Conservation (phyloP, 2,113 vertebrate species). For the Andinoacara biseriatus region DNA sequence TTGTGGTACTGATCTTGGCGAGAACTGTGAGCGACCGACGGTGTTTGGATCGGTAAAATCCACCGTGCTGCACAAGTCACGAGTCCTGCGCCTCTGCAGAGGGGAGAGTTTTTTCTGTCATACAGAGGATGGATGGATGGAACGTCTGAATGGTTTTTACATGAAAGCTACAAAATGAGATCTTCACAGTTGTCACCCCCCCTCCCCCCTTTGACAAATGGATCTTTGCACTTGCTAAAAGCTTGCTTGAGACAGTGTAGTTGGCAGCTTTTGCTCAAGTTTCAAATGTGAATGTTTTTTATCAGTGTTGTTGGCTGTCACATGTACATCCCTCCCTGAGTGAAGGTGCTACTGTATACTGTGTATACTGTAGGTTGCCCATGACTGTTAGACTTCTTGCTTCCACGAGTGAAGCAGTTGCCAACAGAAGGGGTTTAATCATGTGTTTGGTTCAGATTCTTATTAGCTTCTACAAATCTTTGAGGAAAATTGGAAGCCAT, state of each 20-base stretch:
- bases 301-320: neutral
- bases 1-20: neutral
- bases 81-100: slow-evolving; percentile 5
- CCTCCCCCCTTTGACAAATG: neutral
- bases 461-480: neutral
- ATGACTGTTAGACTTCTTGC: neutral
- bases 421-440: neutral
- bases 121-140: neutral
- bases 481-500: slow-evolving; percentile 44
- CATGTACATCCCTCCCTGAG: neutral
- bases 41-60: neutral
- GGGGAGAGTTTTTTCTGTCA: neutral
- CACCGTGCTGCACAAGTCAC: neutral
- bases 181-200: neutral
- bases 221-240: slow-evolving; percentile 35
- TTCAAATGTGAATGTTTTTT: slow-evolving; percentile 44
- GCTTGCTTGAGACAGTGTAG: neutral
- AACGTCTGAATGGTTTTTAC: neutral
- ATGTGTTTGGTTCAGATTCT: neutral
- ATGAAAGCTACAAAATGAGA: neutral
- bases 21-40: neutral
- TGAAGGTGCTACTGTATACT: slow-evolving; percentile 39
- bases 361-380: slow-evolving; percentile 37
- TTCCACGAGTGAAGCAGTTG: slow-evolving; percentile 1
- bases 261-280: neutral